Percentiles rank a stretch among this genome's conserved stretches.
These are phyloP conservation scores for Halictus rubicundus DNA, from an alignment of 1,140 invertebrate genomes.

Conservation along the genomic window DNA sequence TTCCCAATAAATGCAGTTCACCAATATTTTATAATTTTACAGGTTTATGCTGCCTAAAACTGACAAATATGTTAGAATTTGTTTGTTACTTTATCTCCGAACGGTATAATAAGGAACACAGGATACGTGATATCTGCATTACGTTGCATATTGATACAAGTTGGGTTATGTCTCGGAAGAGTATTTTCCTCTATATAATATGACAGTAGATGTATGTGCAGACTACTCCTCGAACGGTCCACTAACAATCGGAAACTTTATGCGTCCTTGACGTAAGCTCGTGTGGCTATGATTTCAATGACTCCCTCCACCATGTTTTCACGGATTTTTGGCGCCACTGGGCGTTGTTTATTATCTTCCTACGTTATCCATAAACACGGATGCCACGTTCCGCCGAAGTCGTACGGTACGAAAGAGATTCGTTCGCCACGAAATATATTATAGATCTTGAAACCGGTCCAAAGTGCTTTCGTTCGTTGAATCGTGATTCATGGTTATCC, in stretches of 20 bases:
- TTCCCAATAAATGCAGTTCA: no score
- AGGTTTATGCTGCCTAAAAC: no score
- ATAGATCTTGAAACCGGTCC: slow-evolving; percentile 44
- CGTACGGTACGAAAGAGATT: not conserved
- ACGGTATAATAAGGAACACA: no score
- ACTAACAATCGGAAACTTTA: not conserved
- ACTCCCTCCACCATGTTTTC: no score
- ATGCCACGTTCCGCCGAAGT: not conserved
- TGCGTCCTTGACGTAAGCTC: not conserved
- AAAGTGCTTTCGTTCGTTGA: slow-evolving; percentile 52
- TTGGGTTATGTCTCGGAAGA: no score
- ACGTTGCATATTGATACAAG: no score
- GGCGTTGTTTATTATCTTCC: not conserved
- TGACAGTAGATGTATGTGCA: no score
- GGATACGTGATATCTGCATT: no score
- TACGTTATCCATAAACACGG: not conserved
- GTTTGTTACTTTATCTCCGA: no score
- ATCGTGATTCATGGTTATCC: slow-evolving; percentile 34
- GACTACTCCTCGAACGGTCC: not conserved
- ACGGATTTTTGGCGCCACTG: not conserved
- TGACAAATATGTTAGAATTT: no score
- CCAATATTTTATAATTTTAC: no score
- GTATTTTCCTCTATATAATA: no score
- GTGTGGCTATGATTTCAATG: not conserved
- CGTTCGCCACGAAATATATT: slow-evolving; percentile 31